Conservation (phyloP, 2,888 invertebrate species). For the Chesias legatella region DNA sequence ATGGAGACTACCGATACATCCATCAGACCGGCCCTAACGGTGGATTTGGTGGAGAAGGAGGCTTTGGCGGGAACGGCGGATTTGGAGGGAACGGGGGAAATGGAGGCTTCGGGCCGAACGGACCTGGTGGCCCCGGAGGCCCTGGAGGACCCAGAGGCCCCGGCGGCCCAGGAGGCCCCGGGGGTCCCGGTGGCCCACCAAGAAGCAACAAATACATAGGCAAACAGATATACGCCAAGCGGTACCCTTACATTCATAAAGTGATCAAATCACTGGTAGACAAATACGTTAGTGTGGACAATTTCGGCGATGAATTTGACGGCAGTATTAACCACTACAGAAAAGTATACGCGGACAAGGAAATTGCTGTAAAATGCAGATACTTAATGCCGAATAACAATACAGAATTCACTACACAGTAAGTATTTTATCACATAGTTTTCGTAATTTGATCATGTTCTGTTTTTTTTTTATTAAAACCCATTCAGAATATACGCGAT, state of each 20-base stretch:
- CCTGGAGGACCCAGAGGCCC: constrained; percentile 18
- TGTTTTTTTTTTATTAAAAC: constrained; percentile 1
- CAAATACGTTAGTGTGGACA: constrained; percentile 57
- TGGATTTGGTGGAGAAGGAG: constrained; percentile 47
- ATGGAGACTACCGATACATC: constrained; percentile 74
- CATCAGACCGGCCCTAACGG: constrained; percentile 62
- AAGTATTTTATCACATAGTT: constrained; percentile 32
- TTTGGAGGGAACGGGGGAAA: constrained; percentile 31
- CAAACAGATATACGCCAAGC: constrained; percentile 53
- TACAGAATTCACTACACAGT: constrained; percentile 59
- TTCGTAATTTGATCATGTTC: neutral
- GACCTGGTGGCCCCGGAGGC: constrained; percentile 30
- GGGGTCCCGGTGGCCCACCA: constrained; percentile 33
- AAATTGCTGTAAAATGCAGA: constrained; percentile 59
- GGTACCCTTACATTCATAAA: constrained; percentile 62
- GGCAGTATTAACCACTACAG: constrained; percentile 48
- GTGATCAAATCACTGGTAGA: constrained; percentile 54
- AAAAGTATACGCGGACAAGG: constrained; percentile 51
- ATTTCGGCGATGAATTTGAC: constrained; percentile 46
- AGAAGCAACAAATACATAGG: constrained; percentile 55
- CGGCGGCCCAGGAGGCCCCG: constrained; percentile 26
- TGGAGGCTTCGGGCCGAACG: constrained; percentile 28
- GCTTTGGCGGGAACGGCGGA: constrained; percentile 38
- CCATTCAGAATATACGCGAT: too few relatives aligned
- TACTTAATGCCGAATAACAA: constrained; percentile 49